phyloP scores from a whole-genome alignment of 2,113 vertebrate genomes.

The Scatophagus argus region DNA sequence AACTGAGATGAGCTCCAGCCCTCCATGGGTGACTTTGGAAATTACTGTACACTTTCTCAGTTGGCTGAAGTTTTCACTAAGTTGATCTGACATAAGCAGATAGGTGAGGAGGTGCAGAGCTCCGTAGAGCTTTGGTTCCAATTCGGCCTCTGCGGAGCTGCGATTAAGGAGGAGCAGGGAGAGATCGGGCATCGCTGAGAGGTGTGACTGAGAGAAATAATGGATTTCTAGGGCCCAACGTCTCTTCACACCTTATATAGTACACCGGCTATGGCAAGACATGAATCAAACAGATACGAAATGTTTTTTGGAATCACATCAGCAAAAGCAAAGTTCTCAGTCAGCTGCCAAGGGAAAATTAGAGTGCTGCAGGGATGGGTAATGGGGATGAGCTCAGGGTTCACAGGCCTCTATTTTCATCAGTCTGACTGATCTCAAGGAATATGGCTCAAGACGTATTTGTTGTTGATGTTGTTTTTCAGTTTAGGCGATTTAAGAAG shows the following conservation, averaged over 20 bases:
- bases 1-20: constrained; percentile 60
- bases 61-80: constrained; percentile 70
- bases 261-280: constrained; percentile 28
- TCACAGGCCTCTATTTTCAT: constrained; percentile 47
- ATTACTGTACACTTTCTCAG: constrained; percentile 60
- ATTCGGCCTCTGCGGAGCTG: constrained; percentile 36
- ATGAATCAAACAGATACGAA: constrained; percentile 43
- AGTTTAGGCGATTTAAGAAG: constrained; percentile 24
- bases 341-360: constrained; percentile 34
- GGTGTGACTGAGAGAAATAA: constrained; percentile 62
- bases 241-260: constrained; percentile 21
- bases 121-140: constrained; percentile 29
- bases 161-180: constrained; percentile 30
- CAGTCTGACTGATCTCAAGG: constrained; percentile 19
- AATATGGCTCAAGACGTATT: constrained; percentile 10
- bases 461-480: background rate
- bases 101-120: constrained; percentile 45
- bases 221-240: constrained; percentile 51
- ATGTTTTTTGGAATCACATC: constrained; percentile 36
- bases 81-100: constrained; percentile 65
- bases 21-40: constrained; percentile 73
- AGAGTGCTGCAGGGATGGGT: constrained; percentile 33
- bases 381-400: constrained; percentile 30
- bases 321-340: constrained; percentile 50
- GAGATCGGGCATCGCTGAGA: constrained; percentile 2